Evolutionary conservation across 2,113 vertebrate species (phyloP).

Genomic region (Falco punctatus): DNA sequence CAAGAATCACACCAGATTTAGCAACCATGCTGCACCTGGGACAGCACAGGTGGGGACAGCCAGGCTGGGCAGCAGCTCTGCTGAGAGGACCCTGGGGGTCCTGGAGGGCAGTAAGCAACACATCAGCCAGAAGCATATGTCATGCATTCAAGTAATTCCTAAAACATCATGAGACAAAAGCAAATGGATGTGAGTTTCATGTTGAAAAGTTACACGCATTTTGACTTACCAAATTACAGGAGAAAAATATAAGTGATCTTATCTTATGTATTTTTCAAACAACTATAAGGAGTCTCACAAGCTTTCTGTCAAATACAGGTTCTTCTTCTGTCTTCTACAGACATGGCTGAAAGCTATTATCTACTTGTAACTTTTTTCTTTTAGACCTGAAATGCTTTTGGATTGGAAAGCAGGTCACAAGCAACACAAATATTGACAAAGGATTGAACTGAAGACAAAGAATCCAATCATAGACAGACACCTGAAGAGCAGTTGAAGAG

Average conservation of each 20-base stretch:
- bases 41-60: background rate
- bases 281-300: background rate
- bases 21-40: background rate
- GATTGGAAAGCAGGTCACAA: background rate
- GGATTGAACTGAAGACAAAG: background rate
- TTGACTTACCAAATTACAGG: background rate
- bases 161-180: accelerated
- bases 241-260: background rate
- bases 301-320: background rate
- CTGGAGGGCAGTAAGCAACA: background rate
- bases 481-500: background rate
- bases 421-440: background rate
- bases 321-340: background rate
- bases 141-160: background rate
- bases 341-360: background rate
- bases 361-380: background rate
- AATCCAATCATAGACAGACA: background rate
- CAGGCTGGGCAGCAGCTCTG: background rate
- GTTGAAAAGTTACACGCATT: background rate
- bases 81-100: background rate
- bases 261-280: background rate
- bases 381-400: background rate
- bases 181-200: background rate
- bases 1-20: accelerated
- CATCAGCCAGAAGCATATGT: accelerated